These are phyloP conservation scores for Thera obeliscata DNA, from an alignment of 2,888 invertebrate genomes.

Conservation along the genomic window DNA sequence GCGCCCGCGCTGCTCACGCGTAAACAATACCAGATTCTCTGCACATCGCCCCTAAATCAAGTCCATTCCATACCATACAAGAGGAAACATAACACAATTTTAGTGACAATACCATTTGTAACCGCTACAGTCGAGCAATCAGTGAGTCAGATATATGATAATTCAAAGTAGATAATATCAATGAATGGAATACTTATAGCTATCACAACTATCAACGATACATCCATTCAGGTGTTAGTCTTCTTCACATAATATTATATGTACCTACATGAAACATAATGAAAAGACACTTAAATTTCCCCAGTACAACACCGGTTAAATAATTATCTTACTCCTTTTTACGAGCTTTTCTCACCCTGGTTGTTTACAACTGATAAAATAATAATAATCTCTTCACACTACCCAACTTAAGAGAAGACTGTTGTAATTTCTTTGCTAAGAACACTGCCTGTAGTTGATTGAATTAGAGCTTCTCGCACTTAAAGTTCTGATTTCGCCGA, in stretches of 20 bases:
- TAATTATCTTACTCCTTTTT: neutral
- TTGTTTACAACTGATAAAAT: neutral
- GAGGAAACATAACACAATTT: conserved; percentile 45
- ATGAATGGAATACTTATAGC: conserved; percentile 1
- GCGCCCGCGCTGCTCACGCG: conserved; percentile 59
- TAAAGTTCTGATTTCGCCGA: conserved; percentile 44
- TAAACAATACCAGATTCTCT: conserved; percentile 75
- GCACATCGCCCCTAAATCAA: conserved; percentile 51
- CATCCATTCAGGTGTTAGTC: neutral
- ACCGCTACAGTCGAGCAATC: conserved; percentile 34
- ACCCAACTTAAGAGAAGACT: neutral
- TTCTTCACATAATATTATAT: neutral
- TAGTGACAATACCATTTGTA: conserved; percentile 27
- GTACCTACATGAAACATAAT: neutral
- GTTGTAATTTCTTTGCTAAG: conserved; percentile 3
- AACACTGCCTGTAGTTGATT: conserved; percentile 27
- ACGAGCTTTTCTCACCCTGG: neutral
- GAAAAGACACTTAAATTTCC: neutral
- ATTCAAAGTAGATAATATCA: conserved; percentile 5
- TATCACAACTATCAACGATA: no score
- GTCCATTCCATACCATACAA: conserved; percentile 26
- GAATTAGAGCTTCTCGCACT: conserved; percentile 40
- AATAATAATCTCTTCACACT: conserved; percentile 8
- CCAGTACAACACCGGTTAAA: neutral
- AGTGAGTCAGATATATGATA: conserved; percentile 22